Base-by-base conservation (phyloP, 2,888 invertebrate species). In the Escarpia spicata region DNA sequence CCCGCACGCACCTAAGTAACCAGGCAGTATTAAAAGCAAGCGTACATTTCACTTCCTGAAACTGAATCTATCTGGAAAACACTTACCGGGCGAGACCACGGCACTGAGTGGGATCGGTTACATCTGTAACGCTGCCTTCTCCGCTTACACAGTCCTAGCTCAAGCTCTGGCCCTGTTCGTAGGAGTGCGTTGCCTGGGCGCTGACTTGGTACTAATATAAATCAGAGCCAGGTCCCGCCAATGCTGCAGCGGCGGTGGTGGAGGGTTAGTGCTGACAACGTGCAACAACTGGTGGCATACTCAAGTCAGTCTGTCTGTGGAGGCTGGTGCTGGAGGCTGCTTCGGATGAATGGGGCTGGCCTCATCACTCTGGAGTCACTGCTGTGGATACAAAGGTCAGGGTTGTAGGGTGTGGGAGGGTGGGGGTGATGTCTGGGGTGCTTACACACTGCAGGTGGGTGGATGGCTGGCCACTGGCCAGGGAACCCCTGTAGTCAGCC, bases 11-110 rank as follows among this genome's bases (percentile, higher is more conserved):
- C 4, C 6, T 75, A 75, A 19, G 75, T 75, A 75, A 75, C 75
- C 26, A 75, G 75, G 75, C 75, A 75, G 75, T 75, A 75, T 75
- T 75, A 75, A 75, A 75, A 75, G 75, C 75, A 75, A 75, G 75
- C 75, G 6, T 75, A 19, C 75, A n/a, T 26, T 75, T 75, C 75
- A 75, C 75, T 75, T 75, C 75, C 75, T 75, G 75, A 75, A 75
- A 75, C 75, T 75, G 75, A 75, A 75, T 75, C 75, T 75, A 75
- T 75, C 75, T 75, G 75, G 75, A 75, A 75, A 75, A 75, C 75
- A 75, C 75, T 75, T 75, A 75, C 75, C 75, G 75, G 37, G 75
- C 75, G 75, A 75, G 75, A n/a, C 75, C 75, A 75, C 75, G 75
- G 75, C 19, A 75, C 75, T 26, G 75, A 19, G 26, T 19, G 19